Percentiles rank a stretch among this genome's conserved stretches.
phyloP scores from a whole-genome alignment of 2,888 invertebrate species.

The Smittia aterrima region DNA sequence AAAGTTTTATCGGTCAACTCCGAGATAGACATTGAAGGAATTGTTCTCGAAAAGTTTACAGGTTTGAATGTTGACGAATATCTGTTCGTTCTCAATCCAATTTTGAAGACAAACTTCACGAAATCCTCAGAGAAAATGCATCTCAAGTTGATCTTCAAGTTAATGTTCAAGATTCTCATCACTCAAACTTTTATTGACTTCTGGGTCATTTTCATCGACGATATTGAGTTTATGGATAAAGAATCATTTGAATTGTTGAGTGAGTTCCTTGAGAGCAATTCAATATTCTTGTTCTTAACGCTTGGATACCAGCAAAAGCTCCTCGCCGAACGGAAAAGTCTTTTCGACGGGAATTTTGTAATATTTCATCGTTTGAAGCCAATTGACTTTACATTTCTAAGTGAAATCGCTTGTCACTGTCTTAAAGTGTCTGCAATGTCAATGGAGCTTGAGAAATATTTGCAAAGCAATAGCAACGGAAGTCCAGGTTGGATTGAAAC shows the following conservation, averaged over 20 bases:
- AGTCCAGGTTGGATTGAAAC: slow-evolving; percentile 68
- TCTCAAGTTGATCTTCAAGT: slow-evolving; percentile 34
- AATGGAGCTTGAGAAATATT: slow-evolving; percentile 63
- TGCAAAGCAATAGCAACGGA: slow-evolving; percentile 62
- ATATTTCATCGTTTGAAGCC: slow-evolving; percentile 54
- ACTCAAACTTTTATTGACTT: slow-evolving; percentile 44
- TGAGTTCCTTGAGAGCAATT: slow-evolving; percentile 54
- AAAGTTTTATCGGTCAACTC: neutral
- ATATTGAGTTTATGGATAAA: slow-evolving; percentile 57
- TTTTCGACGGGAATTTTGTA: slow-evolving; percentile 46
- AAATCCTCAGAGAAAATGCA: slow-evolving; percentile 45
- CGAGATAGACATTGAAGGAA: slow-evolving; percentile 45
- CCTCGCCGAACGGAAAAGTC: slow-evolving; percentile 29
- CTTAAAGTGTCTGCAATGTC: slow-evolving; percentile 63
- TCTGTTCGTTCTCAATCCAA: slow-evolving; percentile 55
- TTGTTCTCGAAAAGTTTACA: slow-evolving; percentile 46
- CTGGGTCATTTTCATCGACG: slow-evolving; percentile 49
- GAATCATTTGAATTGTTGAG: slow-evolving; percentile 58
- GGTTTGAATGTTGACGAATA: slow-evolving; percentile 48
- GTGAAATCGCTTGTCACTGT: slow-evolving; percentile 63
- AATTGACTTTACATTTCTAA: slow-evolving; percentile 61
- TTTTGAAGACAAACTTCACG: slow-evolving; percentile 55
- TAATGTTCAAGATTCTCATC: slow-evolving; percentile 52
- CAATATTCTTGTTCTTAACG: slow-evolving; percentile 51
- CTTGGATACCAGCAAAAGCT: slow-evolving; percentile 43